These are phyloP conservation scores for Sphecodes monilicornis DNA, from an alignment of 2,888 invertebrate species.

Conservation along the genomic window DNA sequence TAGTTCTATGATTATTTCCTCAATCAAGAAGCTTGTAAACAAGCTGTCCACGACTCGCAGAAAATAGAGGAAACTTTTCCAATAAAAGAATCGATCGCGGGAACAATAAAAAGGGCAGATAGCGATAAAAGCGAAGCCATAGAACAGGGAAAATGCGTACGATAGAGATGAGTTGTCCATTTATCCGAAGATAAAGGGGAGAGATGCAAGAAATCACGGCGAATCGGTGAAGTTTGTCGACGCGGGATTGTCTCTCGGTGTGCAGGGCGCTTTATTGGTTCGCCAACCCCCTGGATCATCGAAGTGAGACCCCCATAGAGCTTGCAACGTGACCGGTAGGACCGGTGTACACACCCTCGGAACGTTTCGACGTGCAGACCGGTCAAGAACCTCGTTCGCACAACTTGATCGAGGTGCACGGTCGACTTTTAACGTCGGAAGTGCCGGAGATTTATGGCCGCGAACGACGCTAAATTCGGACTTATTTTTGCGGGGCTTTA, in stretches of 20 bases:
- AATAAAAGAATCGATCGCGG: neutral
- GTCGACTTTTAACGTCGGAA: conserved; percentile 61
- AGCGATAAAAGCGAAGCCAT: neutral
- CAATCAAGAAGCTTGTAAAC: neutral
- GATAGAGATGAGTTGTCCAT: neutral
- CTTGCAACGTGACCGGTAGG: conserved; percentile 31
- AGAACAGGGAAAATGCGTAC: neutral
- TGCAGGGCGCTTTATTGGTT: conserved; percentile 48
- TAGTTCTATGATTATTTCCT: neutral
- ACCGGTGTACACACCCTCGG: conserved; percentile 44
- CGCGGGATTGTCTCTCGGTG: conserved; percentile 22
- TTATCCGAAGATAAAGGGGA: neutral
- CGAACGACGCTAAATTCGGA: conserved; percentile 55
- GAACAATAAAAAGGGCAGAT: neutral
- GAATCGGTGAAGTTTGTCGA: neutral
- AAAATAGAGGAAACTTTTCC: neutral
- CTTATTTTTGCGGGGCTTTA: conserved; percentile 51
- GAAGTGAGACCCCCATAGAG: conserved; percentile 32
- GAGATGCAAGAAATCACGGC: neutral
- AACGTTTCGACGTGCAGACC: conserved; percentile 33
- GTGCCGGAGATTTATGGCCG: conserved; percentile 54
- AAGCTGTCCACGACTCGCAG: neutral
- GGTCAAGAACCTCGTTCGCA: conserved; percentile 51
- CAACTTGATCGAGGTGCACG: conserved; percentile 45
- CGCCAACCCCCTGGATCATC: conserved; percentile 38